Evolutionary conservation across 2,113 vertebrate species (phyloP), one percentile per base, ranked within the genome.

Genomic region (Machaerirhynchus nigripectus): DNA sequence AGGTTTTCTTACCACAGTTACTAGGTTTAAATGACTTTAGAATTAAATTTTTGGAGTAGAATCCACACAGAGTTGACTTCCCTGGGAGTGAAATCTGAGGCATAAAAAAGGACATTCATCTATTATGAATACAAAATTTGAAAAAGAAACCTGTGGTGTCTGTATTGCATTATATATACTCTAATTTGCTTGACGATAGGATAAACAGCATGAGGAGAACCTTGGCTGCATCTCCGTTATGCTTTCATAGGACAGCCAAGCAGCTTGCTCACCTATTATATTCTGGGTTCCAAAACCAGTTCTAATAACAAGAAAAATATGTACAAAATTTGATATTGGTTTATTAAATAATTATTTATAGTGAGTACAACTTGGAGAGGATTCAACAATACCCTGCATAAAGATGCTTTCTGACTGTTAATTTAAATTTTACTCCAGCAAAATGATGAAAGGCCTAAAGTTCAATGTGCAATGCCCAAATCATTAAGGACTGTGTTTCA

Each of bases 381-480:
- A 71, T 95, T 97, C 79, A 90, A 39, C n/a, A 84, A 86, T 77
- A 92, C 31, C 68, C 84, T 85, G 76, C 74, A 92, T 81, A 95
- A 97, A 93, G 80, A 91, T 95, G 93, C 56, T 84, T 93, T 94
- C 90, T 98, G 79, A 76, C 67, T 83, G 70, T 94, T 91, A 80
- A 95, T 96, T 96, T 93, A 84, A 96, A 96, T 90, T 94, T 96
- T 95, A 89, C 89, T 91, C 95, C 95, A 95, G 95, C 97, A 97
- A 98, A 97, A 76, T 79, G 74, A 67, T 95, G 69, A 96, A 98
- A 87, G 81, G 42, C 60, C 76, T 96, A 64, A 97, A 80, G 64
- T 79, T 78, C 33, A 26, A 35, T 61, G 10, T n/a, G 52, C 64
- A 65, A 85, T 73, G 91, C 80, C 47, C 88, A 95, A 70, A 92